Conservation (phyloP, 2,797 vertebrate species). For the Sebastes wilsoni region DNA sequence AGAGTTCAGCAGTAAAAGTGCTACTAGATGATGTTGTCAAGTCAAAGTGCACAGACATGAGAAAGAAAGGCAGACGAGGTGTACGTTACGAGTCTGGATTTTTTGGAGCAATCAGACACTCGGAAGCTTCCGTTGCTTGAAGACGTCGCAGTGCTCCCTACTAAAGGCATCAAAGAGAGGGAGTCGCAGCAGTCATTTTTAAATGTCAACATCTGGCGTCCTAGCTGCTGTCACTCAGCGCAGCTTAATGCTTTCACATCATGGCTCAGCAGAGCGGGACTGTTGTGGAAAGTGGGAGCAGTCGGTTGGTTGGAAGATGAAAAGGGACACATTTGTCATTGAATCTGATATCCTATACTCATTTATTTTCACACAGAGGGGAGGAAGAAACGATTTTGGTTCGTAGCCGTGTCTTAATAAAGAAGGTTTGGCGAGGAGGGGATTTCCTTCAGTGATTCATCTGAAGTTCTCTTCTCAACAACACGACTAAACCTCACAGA, state of each 20-base stretch:
- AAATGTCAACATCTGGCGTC: slow-evolving; percentile 60
- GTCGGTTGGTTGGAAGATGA: slow-evolving; percentile 32
- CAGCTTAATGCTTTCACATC: slow-evolving; percentile 52
- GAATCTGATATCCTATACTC: slow-evolving; percentile 5
- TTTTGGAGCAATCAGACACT: not conserved
- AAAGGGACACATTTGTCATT: slow-evolving; percentile 17
- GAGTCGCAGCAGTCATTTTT: slow-evolving; percentile 49
- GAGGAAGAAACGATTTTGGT: not conserved
- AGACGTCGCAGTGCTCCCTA: not conserved
- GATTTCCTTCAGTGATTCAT: not conserved
- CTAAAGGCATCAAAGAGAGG: slow-evolving; percentile 39
- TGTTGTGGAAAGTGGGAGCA: slow-evolving; percentile 29
- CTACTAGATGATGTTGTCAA: slow-evolving; percentile 13
- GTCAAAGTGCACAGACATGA: slow-evolving; percentile 3
- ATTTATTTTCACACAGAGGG: not conserved
- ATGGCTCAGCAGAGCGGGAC: slow-evolving; percentile 44
- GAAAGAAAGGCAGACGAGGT: not conserved
- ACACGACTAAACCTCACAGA: not conserved
- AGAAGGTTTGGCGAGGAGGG: not conserved
- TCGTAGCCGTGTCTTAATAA: not conserved
- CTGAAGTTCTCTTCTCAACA: not conserved
- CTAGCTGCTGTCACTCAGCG: slow-evolving; percentile 59
- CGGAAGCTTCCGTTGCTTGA: not conserved
- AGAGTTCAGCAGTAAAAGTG: slow-evolving; percentile 42
- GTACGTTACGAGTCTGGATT: not conserved